phyloP scores from a whole-genome alignment of 2,797 vertebrate genomes.

The Tokudaia tokunoshimensis region DNA sequence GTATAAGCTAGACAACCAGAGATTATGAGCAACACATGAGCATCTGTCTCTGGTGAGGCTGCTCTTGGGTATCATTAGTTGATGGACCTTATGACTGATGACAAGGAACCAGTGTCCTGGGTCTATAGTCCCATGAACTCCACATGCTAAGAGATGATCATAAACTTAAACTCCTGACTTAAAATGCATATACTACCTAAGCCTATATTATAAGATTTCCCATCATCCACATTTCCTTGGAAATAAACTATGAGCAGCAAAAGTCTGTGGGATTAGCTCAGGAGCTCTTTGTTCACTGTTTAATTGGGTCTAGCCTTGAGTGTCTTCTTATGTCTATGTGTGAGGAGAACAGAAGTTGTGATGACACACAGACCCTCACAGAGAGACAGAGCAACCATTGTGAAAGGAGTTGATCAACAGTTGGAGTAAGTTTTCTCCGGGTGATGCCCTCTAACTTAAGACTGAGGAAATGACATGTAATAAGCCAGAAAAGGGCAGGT shows the following conservation, averaged over 20 bases:
- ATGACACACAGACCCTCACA: neutral
- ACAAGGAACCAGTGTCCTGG: neutral
- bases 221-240: constrained; percentile 22
- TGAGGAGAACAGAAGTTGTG: neutral
- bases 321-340: neutral
- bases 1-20: neutral
- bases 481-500: neutral
- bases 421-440: neutral
- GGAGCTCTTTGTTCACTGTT: neutral
- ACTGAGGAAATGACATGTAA: neutral
- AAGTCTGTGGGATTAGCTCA: neutral
- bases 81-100: neutral
- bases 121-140: neutral
- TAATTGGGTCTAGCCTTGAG: neutral
- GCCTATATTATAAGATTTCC: neutral
- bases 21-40: neutral
- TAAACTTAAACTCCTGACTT: neutral
- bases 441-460: neutral
- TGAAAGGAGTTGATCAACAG: no score
- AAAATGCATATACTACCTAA: neutral
- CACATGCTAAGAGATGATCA: neutral
- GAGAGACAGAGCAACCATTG: neutral
- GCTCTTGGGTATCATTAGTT: neutral
- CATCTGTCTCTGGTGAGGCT: neutral
- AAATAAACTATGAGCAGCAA: neutral